Percentiles rank a stretch among this genome's conserved stretches.
Evolutionary conservation across 2,888 invertebrate species (phyloP).

Genomic region (Monopis laevigella): DNA sequence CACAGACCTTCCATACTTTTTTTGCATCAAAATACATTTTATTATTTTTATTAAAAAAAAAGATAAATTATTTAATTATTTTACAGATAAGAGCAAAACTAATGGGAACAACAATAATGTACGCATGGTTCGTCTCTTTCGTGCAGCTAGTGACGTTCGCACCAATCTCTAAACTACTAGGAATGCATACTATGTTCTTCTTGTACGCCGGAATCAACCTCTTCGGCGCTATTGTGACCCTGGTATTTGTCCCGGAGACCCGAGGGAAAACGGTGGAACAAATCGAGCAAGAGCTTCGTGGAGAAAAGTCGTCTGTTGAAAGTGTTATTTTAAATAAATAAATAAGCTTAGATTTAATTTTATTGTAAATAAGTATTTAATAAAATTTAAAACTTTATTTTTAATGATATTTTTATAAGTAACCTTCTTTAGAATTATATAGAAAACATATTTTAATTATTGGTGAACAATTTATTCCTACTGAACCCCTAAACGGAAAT

Average conservation of each 20-base stretch:
- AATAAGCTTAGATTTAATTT: neutral
- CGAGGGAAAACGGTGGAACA: conserved; percentile 41
- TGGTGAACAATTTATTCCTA: too few relatives aligned
- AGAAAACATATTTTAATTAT: too few relatives aligned
- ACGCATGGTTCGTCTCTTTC: conserved; percentile 39
- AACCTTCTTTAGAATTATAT: too few relatives aligned
- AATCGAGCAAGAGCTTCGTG: conserved; percentile 27
- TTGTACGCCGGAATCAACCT: conserved; percentile 36
- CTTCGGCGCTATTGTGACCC: conserved; percentile 29
- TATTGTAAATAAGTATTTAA: neutral
- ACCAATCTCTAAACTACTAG: conserved; percentile 24
- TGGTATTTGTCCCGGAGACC: conserved; percentile 45
- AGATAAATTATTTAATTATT: conserved; percentile 6
- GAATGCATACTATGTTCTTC: conserved; percentile 38
- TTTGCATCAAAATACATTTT: too few relatives aligned
- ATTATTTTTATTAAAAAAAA: too few relatives aligned
- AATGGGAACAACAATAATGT: conserved; percentile 37
- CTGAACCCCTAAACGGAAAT: too few relatives aligned
- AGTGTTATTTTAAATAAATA: neutral
- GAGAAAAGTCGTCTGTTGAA: neutral
- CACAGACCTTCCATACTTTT: too few relatives aligned
- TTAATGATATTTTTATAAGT: too few relatives aligned
- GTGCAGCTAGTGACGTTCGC: conserved; percentile 25
- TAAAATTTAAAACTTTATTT: too few relatives aligned
- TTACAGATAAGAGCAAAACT: conserved; percentile 42